Percentiles rank a stretch among this genome's conserved stretches.
phyloP scores from a whole-genome alignment of 2,113 vertebrate species.

The Pitta sordida region DNA sequence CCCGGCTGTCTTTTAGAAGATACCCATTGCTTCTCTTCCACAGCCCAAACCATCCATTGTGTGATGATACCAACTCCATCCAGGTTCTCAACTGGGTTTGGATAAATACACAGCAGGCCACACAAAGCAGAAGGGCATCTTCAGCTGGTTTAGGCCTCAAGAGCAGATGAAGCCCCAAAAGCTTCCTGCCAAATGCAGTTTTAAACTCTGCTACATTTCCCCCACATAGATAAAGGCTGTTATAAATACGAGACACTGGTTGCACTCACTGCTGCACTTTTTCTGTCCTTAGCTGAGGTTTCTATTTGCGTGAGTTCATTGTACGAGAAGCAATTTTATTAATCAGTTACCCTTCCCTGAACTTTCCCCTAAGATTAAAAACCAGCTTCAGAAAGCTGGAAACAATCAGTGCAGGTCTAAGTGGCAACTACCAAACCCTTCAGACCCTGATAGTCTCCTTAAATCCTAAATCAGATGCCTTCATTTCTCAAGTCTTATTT shows the following conservation, averaged over 20 bases:
- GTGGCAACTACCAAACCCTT: neutral
- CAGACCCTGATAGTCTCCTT: neutral
- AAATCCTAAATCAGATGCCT: neutral
- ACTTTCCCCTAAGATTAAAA: slow-evolving; percentile 45
- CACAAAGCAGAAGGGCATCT: neutral
- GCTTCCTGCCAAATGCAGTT: neutral
- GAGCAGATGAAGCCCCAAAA: neutral
- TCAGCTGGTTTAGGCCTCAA: neutral
- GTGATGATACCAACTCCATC: neutral
- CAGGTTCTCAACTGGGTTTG: neutral
- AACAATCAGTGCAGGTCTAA: neutral
- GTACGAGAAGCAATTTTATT: neutral
- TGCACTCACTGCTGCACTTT: neutral
- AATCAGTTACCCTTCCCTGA: slow-evolving; percentile 35
- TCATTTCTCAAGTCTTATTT: neutral
- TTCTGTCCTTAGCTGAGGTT: neutral
- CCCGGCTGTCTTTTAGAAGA: neutral
- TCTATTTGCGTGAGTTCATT: neutral
- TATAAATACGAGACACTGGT: neutral
- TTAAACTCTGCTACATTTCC: neutral
- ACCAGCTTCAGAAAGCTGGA: neutral
- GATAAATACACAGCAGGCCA: neutral
- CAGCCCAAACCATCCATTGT: neutral
- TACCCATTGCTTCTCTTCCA: neutral
- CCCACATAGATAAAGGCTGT: neutral